Percentiles rank a stretch among this genome's conserved stretches.
These are phyloP conservation scores for Hybognathus amarus DNA, from an alignment of 2,797 vertebrate genomes.

Conservation along the genomic window DNA sequence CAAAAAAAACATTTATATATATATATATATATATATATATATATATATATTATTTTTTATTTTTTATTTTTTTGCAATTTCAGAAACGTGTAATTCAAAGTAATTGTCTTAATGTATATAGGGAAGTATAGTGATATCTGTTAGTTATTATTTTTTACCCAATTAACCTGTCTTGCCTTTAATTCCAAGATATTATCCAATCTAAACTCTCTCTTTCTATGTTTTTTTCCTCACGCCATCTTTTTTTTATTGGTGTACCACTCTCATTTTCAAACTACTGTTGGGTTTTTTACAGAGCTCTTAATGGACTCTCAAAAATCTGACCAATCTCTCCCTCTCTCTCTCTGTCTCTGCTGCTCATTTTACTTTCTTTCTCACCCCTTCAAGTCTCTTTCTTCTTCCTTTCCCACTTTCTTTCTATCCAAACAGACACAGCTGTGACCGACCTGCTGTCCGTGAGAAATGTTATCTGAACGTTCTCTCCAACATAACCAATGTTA, in stretches of 20 bases:
- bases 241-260: slow-evolving; percentile 3
- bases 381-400: slow-evolving; percentile 44
- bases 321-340: slow-evolving; percentile 8
- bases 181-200: neutral
- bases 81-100: neutral
- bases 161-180: neutral
- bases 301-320: slow-evolving; percentile 62
- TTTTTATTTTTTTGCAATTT: neutral
- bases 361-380: slow-evolving; percentile 67
- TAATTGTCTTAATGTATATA: neutral
- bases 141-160: neutral
- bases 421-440: slow-evolving; percentile 55
- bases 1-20: too few relatives aligned
- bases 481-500: slow-evolving; percentile 47
- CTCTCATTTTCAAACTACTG: slow-evolving; percentile 32
- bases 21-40: too few relatives aligned
- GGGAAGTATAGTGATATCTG: too few relatives aligned
- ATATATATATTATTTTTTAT: too few relatives aligned
- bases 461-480: slow-evolving; percentile 51
- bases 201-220: neutral
- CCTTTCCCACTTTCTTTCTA: slow-evolving; percentile 43
- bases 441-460: slow-evolving; percentile 48
- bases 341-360: slow-evolving; percentile 8
- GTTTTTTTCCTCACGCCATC: neutral
- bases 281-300: slow-evolving; percentile 40